These are phyloP conservation scores for Nettapus auritus DNA, from an alignment of 2,113 vertebrate species.

Conservation along the genomic window DNA sequence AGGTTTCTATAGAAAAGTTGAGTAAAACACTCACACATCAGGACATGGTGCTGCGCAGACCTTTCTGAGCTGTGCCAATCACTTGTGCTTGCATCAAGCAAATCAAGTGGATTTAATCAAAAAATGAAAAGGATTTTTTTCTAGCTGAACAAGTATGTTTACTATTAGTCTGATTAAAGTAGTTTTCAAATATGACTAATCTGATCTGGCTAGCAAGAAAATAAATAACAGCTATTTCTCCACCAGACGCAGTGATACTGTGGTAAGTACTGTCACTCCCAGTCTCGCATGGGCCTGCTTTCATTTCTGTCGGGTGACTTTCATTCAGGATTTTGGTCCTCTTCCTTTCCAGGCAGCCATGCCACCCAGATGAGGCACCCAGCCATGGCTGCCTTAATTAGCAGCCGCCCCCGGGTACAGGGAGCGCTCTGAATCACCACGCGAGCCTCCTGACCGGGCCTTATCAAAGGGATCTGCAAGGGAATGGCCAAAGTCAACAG, in stretches of 20 bases:
- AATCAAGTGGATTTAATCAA: not conserved
- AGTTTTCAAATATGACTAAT: slow-evolving; percentile 1
- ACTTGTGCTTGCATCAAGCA: not conserved
- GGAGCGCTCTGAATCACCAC: slow-evolving; percentile 1
- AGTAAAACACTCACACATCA: not conserved
- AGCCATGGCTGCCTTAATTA: not conserved
- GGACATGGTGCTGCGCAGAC: not conserved
- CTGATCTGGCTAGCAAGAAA: not conserved
- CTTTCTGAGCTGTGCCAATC: not conserved
- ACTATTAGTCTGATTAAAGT: slow-evolving; percentile 10
- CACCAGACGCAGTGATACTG: fast-evolving
- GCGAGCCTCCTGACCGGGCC: not conserved
- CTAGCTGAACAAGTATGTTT: not conserved
- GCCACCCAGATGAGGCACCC: not conserved
- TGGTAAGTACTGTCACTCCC: not conserved
- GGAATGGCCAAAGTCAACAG: slow-evolving; percentile 52
- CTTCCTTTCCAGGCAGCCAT: slow-evolving; percentile 41
- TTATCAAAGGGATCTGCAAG: not conserved
- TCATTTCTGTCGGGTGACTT: not conserved
- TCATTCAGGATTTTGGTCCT: not conserved
- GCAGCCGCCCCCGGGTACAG: not conserved
- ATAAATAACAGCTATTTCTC: not conserved
- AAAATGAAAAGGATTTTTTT: not conserved
- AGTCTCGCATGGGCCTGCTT: not conserved
- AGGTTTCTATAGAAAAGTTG: not conserved